Base-by-base conservation (phyloP, 2,888 invertebrate species). In the Melanchra persicariae region DNA sequence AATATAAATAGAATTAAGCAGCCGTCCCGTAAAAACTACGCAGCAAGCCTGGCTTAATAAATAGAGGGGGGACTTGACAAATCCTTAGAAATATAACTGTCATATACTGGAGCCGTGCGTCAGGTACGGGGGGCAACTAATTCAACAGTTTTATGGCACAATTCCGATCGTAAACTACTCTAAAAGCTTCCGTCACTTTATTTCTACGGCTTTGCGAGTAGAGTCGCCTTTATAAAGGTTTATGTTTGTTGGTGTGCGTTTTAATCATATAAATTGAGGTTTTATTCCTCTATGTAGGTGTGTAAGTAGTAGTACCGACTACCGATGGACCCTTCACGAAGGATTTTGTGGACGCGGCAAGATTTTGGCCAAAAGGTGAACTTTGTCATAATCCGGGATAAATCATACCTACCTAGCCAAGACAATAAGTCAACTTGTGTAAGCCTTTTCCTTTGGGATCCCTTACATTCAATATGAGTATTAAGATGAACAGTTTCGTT, bases 111-210 rank as follows among this genome's bases (percentile, higher is more conserved):
- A 61, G 12, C 34, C 58, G 40, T 45, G 40, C 30, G 57, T 58
- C 75, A 64, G 64, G 70, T 45, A 71, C 12, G 45, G 30, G 30
- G 34, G 63, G 66, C 55, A 70, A 81, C 83, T 79, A 85, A 85
- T 79, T 79, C 77, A 79, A 83, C 81, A 77, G 74, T 77, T 84
- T 84, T 84, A 84, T 69, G 79, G 58, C 65, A 67, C 75, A 77
- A 74, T 83, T 71, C 69, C 34, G 59, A 67, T 81, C 79, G 77
- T 84, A 84, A 85, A 85, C 85, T 76, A 79, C 70, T 81, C 66
- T 78, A 76, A 83, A 85, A 81, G 77, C 77, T 83, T 77, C 77
- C 72, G 73, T 73, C 74, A 79, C 74, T 83, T 74, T 81, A 84
- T 85, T 83, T 79, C 79, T 74, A 74, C 59, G 72, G 68, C 59